These are phyloP conservation scores for Hucho hucho DNA, from an alignment of 2,113 vertebrate species.

Conservation along the genomic window DNA sequence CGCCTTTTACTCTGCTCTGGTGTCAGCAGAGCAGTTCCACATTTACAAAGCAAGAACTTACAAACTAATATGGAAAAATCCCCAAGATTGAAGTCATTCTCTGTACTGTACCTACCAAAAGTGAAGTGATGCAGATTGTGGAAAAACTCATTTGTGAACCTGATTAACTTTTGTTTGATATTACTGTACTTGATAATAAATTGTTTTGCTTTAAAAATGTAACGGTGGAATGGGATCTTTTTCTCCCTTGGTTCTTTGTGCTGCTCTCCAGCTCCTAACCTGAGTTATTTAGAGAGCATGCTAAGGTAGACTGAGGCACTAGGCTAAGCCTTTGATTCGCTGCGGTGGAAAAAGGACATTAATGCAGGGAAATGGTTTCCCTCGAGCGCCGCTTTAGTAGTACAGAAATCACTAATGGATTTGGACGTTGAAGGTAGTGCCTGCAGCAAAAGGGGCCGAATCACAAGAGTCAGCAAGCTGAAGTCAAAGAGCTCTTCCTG, in stretches of 20 bases:
- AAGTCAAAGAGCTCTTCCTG: slow-evolving; percentile 38
- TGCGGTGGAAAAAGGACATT: slow-evolving; percentile 60
- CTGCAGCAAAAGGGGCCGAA: slow-evolving; percentile 63
- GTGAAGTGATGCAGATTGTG: slow-evolving; percentile 48
- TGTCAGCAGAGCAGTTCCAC: slow-evolving; percentile 53
- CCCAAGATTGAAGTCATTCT: slow-evolving; percentile 61
- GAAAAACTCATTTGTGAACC: slow-evolving; percentile 64
- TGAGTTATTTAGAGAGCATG: slow-evolving; percentile 40
- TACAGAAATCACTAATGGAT: slow-evolving; percentile 69
- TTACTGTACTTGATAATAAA: slow-evolving; percentile 83
- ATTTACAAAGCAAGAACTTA: slow-evolving; percentile 46
- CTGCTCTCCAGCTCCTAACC: slow-evolving; percentile 20
- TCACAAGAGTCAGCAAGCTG: slow-evolving; percentile 61
- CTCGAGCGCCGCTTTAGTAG: slow-evolving; percentile 66
- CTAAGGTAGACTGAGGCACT: slow-evolving; percentile 36
- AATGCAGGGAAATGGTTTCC: slow-evolving; percentile 67
- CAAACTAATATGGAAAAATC: slow-evolving; percentile 46
- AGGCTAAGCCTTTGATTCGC: slow-evolving; percentile 59
- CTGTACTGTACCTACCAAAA: slow-evolving; percentile 46
- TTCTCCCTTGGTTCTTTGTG: slow-evolving; percentile 24
- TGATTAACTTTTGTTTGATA: slow-evolving; percentile 72
- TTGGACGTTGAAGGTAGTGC: slow-evolving; percentile 67
- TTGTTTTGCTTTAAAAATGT: slow-evolving; percentile 71
- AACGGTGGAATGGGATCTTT: slow-evolving; percentile 31
- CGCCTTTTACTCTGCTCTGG: slow-evolving; percentile 54